phyloP scores from a whole-genome alignment of 2,888 invertebrate genomes.

The Rhingia campestris region DNA sequence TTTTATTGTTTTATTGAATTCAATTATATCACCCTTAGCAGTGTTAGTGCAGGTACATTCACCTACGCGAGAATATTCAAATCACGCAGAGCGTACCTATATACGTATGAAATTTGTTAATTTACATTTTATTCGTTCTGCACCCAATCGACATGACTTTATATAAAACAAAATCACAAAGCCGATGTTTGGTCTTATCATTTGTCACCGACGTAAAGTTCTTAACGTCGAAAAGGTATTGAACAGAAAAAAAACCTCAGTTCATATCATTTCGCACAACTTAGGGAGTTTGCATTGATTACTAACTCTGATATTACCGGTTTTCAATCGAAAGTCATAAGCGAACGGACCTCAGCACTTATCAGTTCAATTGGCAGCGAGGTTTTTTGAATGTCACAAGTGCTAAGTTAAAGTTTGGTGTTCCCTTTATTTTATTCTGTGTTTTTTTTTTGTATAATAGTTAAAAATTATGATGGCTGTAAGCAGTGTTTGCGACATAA shows the following conservation, averaged over 20 bases:
- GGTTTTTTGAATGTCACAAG: conserved; percentile 15
- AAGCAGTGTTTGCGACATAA: background rate
- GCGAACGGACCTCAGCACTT: conserved; percentile 36
- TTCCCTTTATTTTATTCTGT: conserved; percentile 1
- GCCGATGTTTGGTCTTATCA: conserved; percentile 50
- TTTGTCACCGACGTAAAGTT: conserved; percentile 36
- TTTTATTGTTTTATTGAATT: conserved; percentile 4
- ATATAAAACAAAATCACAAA: conserved; percentile 27
- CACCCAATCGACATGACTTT: conserved; percentile 41
- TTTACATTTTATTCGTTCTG: conserved; percentile 22
- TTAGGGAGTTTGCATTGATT: conserved; percentile 42
- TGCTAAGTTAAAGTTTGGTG: conserved; percentile 9
- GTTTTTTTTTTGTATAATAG: background rate
- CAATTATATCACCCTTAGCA: background rate
- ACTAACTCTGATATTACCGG: conserved; percentile 43
- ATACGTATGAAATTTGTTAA: conserved; percentile 1
- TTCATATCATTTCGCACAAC: conserved; percentile 34
- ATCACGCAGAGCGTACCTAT: conserved; percentile 12
- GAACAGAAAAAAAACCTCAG: conserved; percentile 23
- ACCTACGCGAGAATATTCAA: conserved; percentile 15
- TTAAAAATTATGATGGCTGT: background rate
- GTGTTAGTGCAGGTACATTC: background rate
- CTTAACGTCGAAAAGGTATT: conserved; percentile 33
- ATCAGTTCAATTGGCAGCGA: conserved; percentile 19
- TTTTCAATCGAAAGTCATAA: conserved; percentile 49